Percentiles rank a stretch among this genome's conserved stretches.
Conservation (phyloP, 2,113 vertebrate species). For the Mystacornis crossleyi region DNA sequence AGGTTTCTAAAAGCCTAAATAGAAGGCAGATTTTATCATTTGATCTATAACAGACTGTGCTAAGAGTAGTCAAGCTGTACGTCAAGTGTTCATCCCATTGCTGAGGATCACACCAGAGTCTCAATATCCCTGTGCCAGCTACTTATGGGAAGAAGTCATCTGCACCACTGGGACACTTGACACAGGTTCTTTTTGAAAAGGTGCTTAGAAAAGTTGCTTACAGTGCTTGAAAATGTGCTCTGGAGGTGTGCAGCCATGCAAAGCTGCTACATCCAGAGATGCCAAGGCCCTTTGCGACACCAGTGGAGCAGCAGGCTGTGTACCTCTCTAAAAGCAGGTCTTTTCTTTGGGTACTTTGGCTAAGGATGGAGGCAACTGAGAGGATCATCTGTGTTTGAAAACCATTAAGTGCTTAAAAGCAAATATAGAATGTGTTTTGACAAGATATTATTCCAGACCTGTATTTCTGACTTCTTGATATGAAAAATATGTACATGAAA, state of each 20-base stretch:
- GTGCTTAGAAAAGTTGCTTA: neutral
- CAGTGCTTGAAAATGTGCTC: neutral
- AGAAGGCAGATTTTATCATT: neutral
- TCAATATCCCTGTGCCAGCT: neutral
- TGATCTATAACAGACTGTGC: neutral
- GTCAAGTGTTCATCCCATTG: neutral
- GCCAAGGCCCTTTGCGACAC: neutral
- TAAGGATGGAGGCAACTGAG: neutral
- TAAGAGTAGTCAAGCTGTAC: neutral
- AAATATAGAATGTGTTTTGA: neutral
- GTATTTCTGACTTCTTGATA: neutral
- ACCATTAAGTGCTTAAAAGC: neutral
- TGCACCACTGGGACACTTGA: accelerated
- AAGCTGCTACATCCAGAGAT: neutral
- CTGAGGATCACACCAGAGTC: neutral
- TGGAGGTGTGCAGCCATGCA: neutral
- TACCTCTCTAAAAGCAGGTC: neutral
- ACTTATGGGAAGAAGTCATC: neutral
- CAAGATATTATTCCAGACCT: neutral
- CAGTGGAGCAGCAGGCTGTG: neutral
- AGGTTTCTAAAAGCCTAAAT: neutral
- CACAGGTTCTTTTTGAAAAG: neutral
- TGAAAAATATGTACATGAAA: neutral
- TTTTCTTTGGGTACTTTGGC: neutral
- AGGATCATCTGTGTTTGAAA: neutral